A percentile compares a stretch with the other conserved stretches of the same genome.
These are phyloP conservation scores for Eleutherodactylus coqui DNA, from an alignment of 2,797 vertebrate genomes.

Conservation along the genomic window DNA sequence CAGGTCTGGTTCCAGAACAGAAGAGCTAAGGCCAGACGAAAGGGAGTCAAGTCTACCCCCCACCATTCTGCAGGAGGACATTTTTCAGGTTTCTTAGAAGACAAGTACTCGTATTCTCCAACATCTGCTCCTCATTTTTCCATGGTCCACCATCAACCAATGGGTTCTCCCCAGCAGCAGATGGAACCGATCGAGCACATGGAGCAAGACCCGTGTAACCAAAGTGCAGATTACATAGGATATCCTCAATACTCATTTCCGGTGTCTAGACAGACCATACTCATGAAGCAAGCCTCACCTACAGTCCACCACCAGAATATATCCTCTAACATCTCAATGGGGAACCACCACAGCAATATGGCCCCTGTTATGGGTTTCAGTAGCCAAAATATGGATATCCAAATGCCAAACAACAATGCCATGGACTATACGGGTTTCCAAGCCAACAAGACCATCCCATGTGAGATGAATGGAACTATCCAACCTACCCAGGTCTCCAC, in stretches of 20 bases:
- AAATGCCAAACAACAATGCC: slow-evolving; percentile 62
- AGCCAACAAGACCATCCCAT: slow-evolving; percentile 79
- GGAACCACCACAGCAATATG: background rate
- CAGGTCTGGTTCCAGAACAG: slow-evolving; percentile 56
- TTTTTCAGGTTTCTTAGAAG: background rate
- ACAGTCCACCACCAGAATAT: background rate
- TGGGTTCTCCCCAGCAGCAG: background rate
- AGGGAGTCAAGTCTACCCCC: slow-evolving; percentile 72
- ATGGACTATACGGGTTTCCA: slow-evolving; percentile 82
- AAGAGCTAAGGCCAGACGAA: slow-evolving; percentile 69
- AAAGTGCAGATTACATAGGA: background rate
- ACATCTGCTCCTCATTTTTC: background rate
- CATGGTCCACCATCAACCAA: background rate
- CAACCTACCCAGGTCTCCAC: slow-evolving; percentile 73
- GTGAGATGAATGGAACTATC: slow-evolving; percentile 79
- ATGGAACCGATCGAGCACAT: background rate
- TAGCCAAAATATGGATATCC: slow-evolving; percentile 8
- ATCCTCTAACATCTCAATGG: background rate
- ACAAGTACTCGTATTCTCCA: background rate
- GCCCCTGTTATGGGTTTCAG: background rate
- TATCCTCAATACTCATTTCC: background rate
- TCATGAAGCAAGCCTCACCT: background rate
- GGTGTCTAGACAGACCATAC: background rate
- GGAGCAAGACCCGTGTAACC: background rate
- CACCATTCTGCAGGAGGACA: background rate